Evolutionary conservation across 2,888 invertebrate genomes (phyloP), one percentile per base, ranked within the genome.

Genomic region (Rhingia campestris): DNA sequence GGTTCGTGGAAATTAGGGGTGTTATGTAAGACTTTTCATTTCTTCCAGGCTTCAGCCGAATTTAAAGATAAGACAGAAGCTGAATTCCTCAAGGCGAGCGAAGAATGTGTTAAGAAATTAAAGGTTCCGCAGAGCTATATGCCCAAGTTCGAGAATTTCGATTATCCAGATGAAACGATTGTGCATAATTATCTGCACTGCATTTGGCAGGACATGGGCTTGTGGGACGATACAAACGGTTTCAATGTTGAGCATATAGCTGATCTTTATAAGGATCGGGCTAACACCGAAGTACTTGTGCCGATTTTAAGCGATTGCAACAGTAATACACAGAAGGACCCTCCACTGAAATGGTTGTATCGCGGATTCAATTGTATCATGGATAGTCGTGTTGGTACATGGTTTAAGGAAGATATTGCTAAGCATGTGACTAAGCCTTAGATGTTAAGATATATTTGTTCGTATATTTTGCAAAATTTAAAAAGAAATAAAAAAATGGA

Each of bases 301-400:
- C 87, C 88, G 10, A 86, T 87, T 35, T 73, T 87, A 47, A 87
- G 81, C 9, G 86, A 87, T 2, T 88, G 88, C 54, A 88, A 88
- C 81, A 86, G 80, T 9, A 87, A 87, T 59, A 70, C 59, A 14
- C 81, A 80, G 45, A 87, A 87, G 59, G 82, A 75, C 0, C 86
- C 86, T 32, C 74, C 84, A 41, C 41, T 86, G 9, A 85, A 86
- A 37, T 87, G 87, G 87, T 80, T 87, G 49, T 87, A 87, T 66
- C 70, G 77, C 0, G 74, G 84, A 33, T 87, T 88, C 61, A 77
- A 77, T 32, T 88, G 88, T 41, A 87, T 88, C 72, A 39, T 87
- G 39, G 86, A 86, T 9, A 87, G 86, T 39, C 81, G 82, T 32
- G 87, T 87, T 9, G 88, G 87, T n/a, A 77, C 77, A 0, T 87